These are phyloP conservation scores for Vanessa tameamea DNA, from an alignment of 1,140 invertebrate species.

Conservation along the genomic window DNA sequence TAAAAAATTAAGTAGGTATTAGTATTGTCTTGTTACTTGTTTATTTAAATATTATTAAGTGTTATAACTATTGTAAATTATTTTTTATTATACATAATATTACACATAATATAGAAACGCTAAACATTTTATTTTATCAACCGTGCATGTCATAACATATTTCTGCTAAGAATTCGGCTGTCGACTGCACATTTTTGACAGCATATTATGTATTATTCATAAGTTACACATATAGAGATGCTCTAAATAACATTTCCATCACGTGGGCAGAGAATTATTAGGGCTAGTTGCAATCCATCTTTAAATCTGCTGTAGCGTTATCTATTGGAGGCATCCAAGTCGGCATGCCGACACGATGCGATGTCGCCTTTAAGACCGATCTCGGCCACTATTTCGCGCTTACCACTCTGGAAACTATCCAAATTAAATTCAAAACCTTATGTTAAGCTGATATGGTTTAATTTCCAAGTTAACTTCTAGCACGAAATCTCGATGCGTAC, in stretches of 20 bases:
- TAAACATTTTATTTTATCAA: too few relatives aligned
- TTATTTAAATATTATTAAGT: too few relatives aligned
- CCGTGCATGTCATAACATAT: too few relatives aligned
- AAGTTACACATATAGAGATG: slow-evolving; percentile 36
- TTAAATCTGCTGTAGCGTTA: slow-evolving; percentile 53
- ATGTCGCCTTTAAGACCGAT: slow-evolving; percentile 53
- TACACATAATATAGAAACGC: background rate
- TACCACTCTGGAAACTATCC: slow-evolving; percentile 18
- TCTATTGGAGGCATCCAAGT: slow-evolving; percentile 62
- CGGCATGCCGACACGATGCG: slow-evolving; percentile 65
- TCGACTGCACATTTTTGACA: slow-evolving; percentile 4
- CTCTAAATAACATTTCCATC: slow-evolving; percentile 42
- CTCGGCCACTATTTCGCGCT: slow-evolving; percentile 54
- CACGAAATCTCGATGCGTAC: slow-evolving; percentile 33
- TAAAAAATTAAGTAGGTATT: too few relatives aligned
- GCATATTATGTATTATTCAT: slow-evolving; percentile 18
- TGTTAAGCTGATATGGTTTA: slow-evolving; percentile 19
- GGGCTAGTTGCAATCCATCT: slow-evolving; percentile 53
- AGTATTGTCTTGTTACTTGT: too few relatives aligned
- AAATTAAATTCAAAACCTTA: slow-evolving; percentile 22
- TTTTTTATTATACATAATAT: too few relatives aligned
- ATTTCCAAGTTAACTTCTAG: slow-evolving; percentile 14
- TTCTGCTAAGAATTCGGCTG: background rate
- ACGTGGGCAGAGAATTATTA: slow-evolving; percentile 50
- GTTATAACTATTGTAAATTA: too few relatives aligned